These are phyloP conservation scores for Buphagus erythrorhynchus DNA, from an alignment of 2,797 vertebrate genomes.

Conservation along the genomic window DNA sequence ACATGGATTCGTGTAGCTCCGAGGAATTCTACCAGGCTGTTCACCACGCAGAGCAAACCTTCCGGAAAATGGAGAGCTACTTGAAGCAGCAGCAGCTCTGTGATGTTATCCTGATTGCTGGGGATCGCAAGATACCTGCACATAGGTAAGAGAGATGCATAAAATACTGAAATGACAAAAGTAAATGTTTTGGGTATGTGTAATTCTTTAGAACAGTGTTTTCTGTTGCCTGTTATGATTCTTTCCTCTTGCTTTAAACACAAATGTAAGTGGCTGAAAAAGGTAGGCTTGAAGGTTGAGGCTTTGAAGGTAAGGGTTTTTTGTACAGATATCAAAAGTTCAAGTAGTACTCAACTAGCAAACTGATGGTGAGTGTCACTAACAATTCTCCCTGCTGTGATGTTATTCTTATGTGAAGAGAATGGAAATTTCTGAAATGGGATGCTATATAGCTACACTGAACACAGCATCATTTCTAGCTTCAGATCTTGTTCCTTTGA, in stretches of 20 bases:
- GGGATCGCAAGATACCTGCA: slow-evolving; percentile 82
- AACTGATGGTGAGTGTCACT: background rate
- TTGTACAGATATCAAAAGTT: background rate
- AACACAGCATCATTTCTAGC: background rate
- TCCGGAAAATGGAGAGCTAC: slow-evolving; percentile 83
- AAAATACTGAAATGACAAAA: background rate
- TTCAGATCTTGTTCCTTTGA: background rate
- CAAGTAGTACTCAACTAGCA: background rate
- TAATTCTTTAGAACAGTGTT: background rate
- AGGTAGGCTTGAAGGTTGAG: background rate
- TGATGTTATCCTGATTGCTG: slow-evolving; percentile 81
- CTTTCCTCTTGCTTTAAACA: background rate
- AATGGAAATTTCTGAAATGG: background rate
- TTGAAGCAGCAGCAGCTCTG: slow-evolving; percentile 83
- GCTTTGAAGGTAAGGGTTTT: background rate
- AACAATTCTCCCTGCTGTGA: background rate
- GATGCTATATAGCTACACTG: background rate
- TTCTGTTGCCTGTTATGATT: background rate
- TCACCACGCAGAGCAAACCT: slow-evolving; percentile 82
- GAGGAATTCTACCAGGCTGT: slow-evolving; percentile 83
- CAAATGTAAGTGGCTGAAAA: background rate
- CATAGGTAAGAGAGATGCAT: slow-evolving; percentile 73
- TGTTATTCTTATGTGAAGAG: background rate
- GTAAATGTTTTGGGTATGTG: background rate
- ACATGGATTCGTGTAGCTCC: slow-evolving; percentile 76